A percentile compares a stretch with the other conserved stretches of the same genome.
Conservation (phyloP, 2,888 invertebrate species). For the Labia minor region DNA sequence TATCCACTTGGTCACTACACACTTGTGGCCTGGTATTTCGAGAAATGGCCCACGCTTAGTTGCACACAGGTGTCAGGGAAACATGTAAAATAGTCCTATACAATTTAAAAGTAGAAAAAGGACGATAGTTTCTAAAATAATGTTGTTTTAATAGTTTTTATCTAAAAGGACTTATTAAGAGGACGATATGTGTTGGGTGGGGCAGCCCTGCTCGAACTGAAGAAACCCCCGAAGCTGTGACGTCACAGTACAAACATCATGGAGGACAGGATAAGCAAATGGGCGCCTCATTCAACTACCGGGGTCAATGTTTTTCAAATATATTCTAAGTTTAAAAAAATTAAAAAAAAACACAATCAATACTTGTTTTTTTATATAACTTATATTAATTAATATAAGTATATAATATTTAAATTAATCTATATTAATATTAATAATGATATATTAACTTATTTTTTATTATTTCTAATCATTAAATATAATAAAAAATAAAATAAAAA, state of each 20-base stretch:
- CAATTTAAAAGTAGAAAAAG: neutral
- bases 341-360: no score
- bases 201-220: neutral
- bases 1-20: conserved; percentile 5
- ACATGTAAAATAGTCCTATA: conserved; percentile 3
- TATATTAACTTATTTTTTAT: no score
- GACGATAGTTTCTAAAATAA: neutral
- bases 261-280: neutral
- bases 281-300: no score
- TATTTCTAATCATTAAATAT: no score
- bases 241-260: conserved; percentile 6
- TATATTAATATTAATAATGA: no score
- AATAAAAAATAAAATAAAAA: no score
- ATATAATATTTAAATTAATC: no score
- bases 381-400: no score
- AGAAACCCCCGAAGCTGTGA: conserved; percentile 7
- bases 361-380: no score
- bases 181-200: conserved; percentile 13
- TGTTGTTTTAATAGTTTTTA: neutral
- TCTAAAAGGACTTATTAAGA: neutral
- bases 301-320: no score
- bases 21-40: neutral
- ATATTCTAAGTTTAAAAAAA: no score
- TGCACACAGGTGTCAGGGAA: neutral
- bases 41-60: neutral